These are phyloP conservation scores for Abramis brama DNA, from an alignment of 2,113 vertebrate genomes.

Conservation along the genomic window DNA sequence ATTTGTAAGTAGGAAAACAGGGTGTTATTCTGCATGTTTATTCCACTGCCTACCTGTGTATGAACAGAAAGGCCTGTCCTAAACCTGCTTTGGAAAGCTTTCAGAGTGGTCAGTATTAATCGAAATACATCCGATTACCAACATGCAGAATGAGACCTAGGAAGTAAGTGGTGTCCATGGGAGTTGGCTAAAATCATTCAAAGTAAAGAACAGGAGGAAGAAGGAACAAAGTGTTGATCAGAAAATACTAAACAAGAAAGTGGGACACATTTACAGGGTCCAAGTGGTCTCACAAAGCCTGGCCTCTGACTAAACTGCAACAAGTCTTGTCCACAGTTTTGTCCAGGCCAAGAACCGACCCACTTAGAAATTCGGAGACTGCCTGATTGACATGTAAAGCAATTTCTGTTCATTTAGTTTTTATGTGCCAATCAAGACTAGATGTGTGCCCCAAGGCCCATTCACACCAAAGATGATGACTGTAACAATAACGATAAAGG, in stretches of 20 bases:
- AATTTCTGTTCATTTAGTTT: not conserved
- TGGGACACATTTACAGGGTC: not conserved
- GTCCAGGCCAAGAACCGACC: not conserved
- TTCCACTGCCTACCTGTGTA: not conserved
- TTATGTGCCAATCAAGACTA: not conserved
- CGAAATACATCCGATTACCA: not conserved
- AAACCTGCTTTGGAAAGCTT: not conserved
- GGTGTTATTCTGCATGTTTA: not conserved
- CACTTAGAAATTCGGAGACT: not conserved
- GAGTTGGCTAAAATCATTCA: not conserved
- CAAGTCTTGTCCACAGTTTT: not conserved
- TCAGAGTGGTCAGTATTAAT: not conserved
- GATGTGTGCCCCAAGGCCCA: not conserved
- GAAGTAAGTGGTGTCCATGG: not conserved
- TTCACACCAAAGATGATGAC: not conserved
- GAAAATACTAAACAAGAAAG: not conserved
- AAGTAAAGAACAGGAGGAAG: not conserved
- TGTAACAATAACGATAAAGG: not conserved
- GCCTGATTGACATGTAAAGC: not conserved
- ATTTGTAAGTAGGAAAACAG: not conserved
- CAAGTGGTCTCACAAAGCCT: not conserved
- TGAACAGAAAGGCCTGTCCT: not conserved
- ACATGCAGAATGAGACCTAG: not conserved
- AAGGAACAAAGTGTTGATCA: not conserved
- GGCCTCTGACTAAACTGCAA: not conserved